phyloP scores from a whole-genome alignment of 1,140 invertebrate genomes.

The Delia radicum region DNA sequence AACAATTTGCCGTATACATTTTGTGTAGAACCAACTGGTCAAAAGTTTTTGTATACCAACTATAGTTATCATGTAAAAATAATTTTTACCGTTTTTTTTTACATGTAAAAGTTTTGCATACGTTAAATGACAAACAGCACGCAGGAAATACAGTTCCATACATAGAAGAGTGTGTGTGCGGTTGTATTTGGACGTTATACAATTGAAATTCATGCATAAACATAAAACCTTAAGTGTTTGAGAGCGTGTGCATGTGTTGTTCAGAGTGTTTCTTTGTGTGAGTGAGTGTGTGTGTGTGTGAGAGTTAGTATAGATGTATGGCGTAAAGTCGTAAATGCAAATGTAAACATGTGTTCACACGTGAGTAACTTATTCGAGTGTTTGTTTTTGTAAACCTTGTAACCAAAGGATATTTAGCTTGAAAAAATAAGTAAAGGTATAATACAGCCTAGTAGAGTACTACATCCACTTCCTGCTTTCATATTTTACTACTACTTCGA shows the following conservation, averaged over 20 bases:
- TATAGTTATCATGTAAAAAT: too few relatives aligned
- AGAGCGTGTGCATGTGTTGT: neutral
- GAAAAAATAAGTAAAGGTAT: too few relatives aligned
- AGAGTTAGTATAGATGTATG: neutral
- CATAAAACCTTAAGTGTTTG: neutral
- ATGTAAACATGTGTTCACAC: slow-evolving; percentile 22
- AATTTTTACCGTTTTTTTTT: too few relatives aligned
- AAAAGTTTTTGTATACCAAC: too few relatives aligned
- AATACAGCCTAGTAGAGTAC: too few relatives aligned
- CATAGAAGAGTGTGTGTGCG: neutral
- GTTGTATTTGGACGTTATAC: neutral
- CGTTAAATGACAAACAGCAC: neutral
- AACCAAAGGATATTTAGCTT: neutral
- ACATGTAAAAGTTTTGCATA: neutral
- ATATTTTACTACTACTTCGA: too few relatives aligned
- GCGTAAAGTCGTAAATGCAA: slow-evolving; percentile 16
- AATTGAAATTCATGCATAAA: neutral
- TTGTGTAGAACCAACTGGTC: too few relatives aligned
- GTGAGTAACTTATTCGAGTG: neutral
- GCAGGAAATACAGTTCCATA: neutral
- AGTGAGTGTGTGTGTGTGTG: too few relatives aligned
- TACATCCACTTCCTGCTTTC: too few relatives aligned
- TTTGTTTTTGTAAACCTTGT: neutral
- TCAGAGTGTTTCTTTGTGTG: too few relatives aligned
- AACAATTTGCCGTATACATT: too few relatives aligned